A percentile compares a stretch with the other conserved stretches of the same genome.
Evolutionary conservation across 2,113 vertebrate genomes (phyloP).

Genomic region (Alaudala cheleensis): DNA sequence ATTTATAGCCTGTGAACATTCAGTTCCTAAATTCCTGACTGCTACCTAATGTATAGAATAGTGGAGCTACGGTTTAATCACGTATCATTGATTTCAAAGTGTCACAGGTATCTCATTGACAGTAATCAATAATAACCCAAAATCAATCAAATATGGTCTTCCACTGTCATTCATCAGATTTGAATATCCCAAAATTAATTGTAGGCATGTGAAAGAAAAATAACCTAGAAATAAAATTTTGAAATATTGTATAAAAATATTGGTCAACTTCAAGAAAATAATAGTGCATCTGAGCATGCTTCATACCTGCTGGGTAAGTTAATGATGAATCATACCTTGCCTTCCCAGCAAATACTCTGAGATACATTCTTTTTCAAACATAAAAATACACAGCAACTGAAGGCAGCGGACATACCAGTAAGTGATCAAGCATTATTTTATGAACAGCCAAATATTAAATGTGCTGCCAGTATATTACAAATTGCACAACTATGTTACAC

Average conservation of each 20-base stretch:
- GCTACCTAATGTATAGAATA: constrained; percentile 52
- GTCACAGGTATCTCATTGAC: constrained; percentile 78
- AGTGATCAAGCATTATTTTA: constrained; percentile 16
- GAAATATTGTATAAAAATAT: background rate
- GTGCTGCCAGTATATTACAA: background rate
- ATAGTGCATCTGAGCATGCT: background rate
- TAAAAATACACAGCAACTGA: background rate
- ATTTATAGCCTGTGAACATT: constrained; percentile 73
- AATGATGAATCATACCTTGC: constrained; percentile 20
- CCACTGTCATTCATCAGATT: constrained; percentile 76
- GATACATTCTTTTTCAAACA: background rate
- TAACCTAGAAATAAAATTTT: background rate
- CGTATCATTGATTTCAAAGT: constrained; percentile 75
- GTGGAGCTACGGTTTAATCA: constrained; percentile 72
- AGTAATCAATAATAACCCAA: constrained; percentile 82
- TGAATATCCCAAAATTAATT: constrained; percentile 75
- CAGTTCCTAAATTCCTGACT: constrained; percentile 57
- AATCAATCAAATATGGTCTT: constrained; percentile 78
- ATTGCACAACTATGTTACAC: background rate
- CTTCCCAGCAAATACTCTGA: background rate
- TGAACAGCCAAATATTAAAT: constrained; percentile 21
- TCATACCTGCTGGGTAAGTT: background rate
- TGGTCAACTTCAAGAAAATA: background rate
- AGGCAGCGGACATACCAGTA: background rate
- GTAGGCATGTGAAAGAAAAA: constrained; percentile 43